Conservation (phyloP, 2,113 vertebrate species). For the Prochilodus magdalenae region DNA sequence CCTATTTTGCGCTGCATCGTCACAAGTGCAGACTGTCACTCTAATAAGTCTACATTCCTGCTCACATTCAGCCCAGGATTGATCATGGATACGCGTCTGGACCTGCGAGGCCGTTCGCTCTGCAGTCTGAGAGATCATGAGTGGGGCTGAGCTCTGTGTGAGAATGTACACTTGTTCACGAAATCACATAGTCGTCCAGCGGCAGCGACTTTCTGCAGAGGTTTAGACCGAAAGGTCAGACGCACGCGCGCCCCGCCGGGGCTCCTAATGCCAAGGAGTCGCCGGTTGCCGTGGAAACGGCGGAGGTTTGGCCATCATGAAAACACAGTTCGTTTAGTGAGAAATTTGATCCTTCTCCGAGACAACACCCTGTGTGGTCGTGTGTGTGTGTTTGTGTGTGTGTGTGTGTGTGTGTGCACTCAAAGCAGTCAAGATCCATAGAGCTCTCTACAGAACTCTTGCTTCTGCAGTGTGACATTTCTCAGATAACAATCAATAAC, state of each 20-base stretch:
- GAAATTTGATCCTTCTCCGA: slow-evolving; percentile 24
- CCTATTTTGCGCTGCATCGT: no score
- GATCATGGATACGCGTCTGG: neutral
- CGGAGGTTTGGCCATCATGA: slow-evolving; percentile 70
- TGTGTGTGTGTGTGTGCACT: neutral
- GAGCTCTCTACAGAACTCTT: no score
- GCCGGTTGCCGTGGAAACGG: slow-evolving; percentile 74
- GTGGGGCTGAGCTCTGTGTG: neutral
- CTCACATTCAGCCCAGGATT: neutral
- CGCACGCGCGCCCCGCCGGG: slow-evolving; percentile 44
- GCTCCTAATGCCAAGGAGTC: slow-evolving; percentile 73
- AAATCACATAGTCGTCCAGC: neutral
- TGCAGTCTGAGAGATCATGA: neutral
- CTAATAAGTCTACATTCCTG: no score
- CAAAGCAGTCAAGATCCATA: no score
- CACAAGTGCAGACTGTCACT: no score
- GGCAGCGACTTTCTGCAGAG: slow-evolving; percentile 21
- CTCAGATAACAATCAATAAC: no score
- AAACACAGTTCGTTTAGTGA: slow-evolving; percentile 63
- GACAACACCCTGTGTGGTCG: neutral
- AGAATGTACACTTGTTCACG: neutral
- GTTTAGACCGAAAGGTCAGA: slow-evolving; percentile 49
- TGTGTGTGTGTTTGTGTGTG: slow-evolving; percentile 11
- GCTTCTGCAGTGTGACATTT: no score
- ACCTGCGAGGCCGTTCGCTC: no score